Evolutionary conservation across 2,888 invertebrate genomes (phyloP).

Genomic region (Erynnis tages): DNA sequence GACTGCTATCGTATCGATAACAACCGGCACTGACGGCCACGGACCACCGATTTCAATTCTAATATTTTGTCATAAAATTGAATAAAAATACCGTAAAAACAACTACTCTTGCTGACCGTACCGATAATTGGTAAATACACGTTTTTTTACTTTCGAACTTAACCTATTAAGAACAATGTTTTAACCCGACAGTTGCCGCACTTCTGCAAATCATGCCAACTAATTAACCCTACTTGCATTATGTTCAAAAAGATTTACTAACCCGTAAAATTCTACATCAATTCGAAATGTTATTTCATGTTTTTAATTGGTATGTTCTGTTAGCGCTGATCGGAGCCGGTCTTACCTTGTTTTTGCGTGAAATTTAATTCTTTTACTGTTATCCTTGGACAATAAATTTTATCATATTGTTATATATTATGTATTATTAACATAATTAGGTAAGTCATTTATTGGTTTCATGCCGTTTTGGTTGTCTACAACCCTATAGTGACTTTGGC

Average conservation of each 20-base stretch:
- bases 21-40: too few relatives aligned
- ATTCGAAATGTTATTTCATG: conserved; percentile 21
- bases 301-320: conserved; percentile 21
- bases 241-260: conserved; percentile 23
- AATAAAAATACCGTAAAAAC: too few relatives aligned
- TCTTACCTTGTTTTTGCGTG: neutral
- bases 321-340: neutral
- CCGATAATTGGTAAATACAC: neutral
- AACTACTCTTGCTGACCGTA: neutral
- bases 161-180: conserved; percentile 55
- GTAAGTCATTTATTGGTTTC: too few relatives aligned
- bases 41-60: too few relatives aligned
- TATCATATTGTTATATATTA: too few relatives aligned
- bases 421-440: too few relatives aligned
- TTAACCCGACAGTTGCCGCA: conserved; percentile 28
- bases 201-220: conserved; percentile 57
- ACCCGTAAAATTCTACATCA: conserved; percentile 24
- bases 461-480: too few relatives aligned
- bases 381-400: too few relatives aligned
- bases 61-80: too few relatives aligned
- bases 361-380: too few relatives aligned
- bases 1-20: too few relatives aligned
- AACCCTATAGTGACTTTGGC: too few relatives aligned
- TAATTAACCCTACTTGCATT: conserved; percentile 45
- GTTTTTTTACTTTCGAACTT: conserved; percentile 53